These are phyloP conservation scores for Neopipo cinnamomea DNA, from an alignment of 2,113 vertebrate species.

Conservation along the genomic window DNA sequence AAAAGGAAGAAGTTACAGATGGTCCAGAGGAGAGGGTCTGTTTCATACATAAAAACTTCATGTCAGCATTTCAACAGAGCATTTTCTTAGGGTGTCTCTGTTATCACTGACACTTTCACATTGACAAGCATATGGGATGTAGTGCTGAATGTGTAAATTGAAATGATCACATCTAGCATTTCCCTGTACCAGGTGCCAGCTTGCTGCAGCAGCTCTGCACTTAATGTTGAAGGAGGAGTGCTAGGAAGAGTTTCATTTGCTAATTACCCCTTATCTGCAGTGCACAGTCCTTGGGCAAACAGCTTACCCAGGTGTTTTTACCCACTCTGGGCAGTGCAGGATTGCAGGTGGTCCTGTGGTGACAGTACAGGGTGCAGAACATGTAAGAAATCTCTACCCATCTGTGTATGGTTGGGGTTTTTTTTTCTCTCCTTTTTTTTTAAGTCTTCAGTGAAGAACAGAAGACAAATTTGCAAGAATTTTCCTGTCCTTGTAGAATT, in stretches of 20 bases:
- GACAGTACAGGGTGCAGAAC: constrained; percentile 5
- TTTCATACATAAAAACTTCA: constrained; percentile 69
- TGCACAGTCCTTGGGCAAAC: constrained; percentile 61
- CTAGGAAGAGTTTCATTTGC: constrained; percentile 73
- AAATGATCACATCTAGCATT: constrained; percentile 78
- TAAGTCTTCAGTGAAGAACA: neutral
- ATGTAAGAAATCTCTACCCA: constrained; percentile 12
- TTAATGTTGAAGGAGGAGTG: constrained; percentile 63
- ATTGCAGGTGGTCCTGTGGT: constrained; percentile 70
- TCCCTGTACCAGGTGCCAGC: constrained; percentile 76
- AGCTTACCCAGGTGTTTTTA: constrained; percentile 77
- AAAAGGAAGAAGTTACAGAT: constrained; percentile 64
- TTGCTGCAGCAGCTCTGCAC: constrained; percentile 68
- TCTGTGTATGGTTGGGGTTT: neutral
- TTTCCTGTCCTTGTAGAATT: neutral
- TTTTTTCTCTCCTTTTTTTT: neutral
- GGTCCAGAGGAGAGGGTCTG: constrained; percentile 66
- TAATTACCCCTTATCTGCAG: constrained; percentile 69
- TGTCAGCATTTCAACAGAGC: constrained; percentile 74
- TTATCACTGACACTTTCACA: constrained; percentile 79
- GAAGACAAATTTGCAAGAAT: constrained; percentile 10
- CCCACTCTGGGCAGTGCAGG: constrained; percentile 57
- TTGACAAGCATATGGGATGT: constrained; percentile 81
- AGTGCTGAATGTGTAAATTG: constrained; percentile 82
- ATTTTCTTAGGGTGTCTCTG: constrained; percentile 74